A percentile compares a stretch with the other conserved stretches of the same genome.
These are phyloP conservation scores for Osedax fenrisi DNA, from an alignment of 2,888 invertebrate species.

Conservation along the genomic window DNA sequence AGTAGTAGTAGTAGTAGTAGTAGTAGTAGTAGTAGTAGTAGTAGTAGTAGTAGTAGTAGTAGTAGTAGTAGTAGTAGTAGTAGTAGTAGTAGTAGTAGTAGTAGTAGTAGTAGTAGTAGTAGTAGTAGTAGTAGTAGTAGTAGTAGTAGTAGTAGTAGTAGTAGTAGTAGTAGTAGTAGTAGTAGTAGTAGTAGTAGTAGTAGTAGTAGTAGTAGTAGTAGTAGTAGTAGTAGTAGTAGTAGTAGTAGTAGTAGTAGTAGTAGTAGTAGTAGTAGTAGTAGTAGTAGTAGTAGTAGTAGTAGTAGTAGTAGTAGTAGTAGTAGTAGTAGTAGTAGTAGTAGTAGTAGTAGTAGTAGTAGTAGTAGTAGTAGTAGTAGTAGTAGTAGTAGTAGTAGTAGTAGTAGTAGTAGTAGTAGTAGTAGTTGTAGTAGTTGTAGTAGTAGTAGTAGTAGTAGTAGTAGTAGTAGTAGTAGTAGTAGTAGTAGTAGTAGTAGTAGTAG, in stretches of 20 bases:
- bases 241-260: conserved; percentile 10
- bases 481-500: conserved; percentile 7
- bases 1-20: too few relatives aligned
- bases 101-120: conserved; percentile 10
- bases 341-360: conserved; percentile 10
- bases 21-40: too few relatives aligned
- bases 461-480: conserved; percentile 1
- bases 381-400: conserved; percentile 5
- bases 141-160: conserved; percentile 7
- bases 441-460: conserved; percentile 5
- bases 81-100: too few relatives aligned
- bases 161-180: conserved; percentile 6
- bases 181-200: neutral
- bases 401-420: conserved; percentile 7
- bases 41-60: too few relatives aligned
- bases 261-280: conserved; percentile 10
- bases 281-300: conserved; percentile 10
- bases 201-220: neutral
- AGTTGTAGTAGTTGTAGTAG: conserved; percentile 2
- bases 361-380: conserved; percentile 10
- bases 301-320: conserved; percentile 10
- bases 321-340: conserved; percentile 7
- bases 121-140: neutral
- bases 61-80: too few relatives aligned
- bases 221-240: neutral